Evolutionary conservation across 2,888 invertebrate species (phyloP).

Genomic region (Tenodera sinensis): DNA sequence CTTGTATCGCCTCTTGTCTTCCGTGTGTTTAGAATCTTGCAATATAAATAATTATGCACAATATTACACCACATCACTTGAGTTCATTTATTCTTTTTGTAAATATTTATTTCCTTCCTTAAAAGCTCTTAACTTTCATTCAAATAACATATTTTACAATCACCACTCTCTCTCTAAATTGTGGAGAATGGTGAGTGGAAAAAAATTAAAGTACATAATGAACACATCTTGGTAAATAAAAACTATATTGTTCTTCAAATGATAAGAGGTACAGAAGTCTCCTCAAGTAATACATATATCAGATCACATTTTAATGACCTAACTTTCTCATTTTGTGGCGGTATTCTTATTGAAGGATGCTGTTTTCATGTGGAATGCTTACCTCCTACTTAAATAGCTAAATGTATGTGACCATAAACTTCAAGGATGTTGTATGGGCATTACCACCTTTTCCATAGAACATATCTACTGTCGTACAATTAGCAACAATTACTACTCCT

Average conservation of each 20-base stretch:
- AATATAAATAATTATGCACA: not conserved
- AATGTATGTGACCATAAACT: no score
- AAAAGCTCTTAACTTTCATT: not conserved
- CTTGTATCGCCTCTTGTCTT: constrained; percentile 1
- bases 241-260: not conserved
- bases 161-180: not conserved
- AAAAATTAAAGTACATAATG: not conserved
- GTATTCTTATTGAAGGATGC: no score
- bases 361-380: no score
- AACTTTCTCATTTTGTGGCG: no score
- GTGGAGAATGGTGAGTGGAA: not conserved
- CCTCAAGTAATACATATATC: no score
- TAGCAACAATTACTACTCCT: no score
- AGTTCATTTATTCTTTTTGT: not conserved
- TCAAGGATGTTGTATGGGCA: no score
- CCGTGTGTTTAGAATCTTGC: not conserved
- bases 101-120: not conserved
- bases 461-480: no score
- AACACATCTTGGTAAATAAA: not conserved
- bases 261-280: not conserved
- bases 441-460: no score
- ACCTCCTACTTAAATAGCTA: no score
- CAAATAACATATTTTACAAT: not conserved
- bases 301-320: no score
- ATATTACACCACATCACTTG: not conserved